These are phyloP conservation scores for Asobara japonica DNA, from an alignment of 1,140 invertebrate genomes.

Conservation along the genomic window DNA sequence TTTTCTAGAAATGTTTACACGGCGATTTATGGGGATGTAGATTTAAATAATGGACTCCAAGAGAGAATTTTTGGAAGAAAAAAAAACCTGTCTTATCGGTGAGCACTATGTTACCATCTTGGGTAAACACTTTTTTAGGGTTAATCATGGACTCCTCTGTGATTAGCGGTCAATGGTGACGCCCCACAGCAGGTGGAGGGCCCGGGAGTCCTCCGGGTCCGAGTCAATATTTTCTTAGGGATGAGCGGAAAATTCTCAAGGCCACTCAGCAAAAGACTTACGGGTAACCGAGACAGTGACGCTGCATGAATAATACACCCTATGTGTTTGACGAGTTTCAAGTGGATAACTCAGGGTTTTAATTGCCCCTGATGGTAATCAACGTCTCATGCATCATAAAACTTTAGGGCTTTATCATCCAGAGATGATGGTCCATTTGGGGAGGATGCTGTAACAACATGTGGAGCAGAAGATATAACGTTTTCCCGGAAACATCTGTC, in stretches of 20 bases:
- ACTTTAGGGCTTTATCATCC: slow-evolving; percentile 17
- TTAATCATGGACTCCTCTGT: slow-evolving; percentile 22
- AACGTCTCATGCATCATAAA: slow-evolving; percentile 4
- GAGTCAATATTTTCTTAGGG: slow-evolving; percentile 49
- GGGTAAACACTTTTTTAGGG: slow-evolving; percentile 24
- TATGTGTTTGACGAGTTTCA: not conserved
- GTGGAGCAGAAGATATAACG: slow-evolving; percentile 50
- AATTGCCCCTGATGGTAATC: not conserved
- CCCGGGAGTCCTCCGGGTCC: not conserved
- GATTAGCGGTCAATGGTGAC: slow-evolving; percentile 28
- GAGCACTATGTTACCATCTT: slow-evolving; percentile 23
- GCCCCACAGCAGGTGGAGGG: slow-evolving; percentile 8
- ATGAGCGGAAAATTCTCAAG: slow-evolving; percentile 22
- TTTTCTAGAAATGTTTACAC: not conserved
- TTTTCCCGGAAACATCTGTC: slow-evolving; percentile 56
- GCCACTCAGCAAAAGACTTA: not conserved
- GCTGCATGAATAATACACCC: slow-evolving; percentile 29
- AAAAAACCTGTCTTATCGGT: slow-evolving; percentile 31
- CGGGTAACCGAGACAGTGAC: slow-evolving; percentile 44
- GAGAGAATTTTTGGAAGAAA: not conserved
- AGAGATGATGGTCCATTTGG: slow-evolving; percentile 52
- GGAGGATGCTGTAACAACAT: slow-evolving; percentile 50
- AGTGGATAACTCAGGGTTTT: not conserved
- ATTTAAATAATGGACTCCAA: not conserved
- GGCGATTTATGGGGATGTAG: not conserved